A percentile compares a stretch with the other conserved stretches of the same genome.
Conservation (phyloP, 1,140 invertebrate species). For the Acromyrmex heyeri region DNA sequence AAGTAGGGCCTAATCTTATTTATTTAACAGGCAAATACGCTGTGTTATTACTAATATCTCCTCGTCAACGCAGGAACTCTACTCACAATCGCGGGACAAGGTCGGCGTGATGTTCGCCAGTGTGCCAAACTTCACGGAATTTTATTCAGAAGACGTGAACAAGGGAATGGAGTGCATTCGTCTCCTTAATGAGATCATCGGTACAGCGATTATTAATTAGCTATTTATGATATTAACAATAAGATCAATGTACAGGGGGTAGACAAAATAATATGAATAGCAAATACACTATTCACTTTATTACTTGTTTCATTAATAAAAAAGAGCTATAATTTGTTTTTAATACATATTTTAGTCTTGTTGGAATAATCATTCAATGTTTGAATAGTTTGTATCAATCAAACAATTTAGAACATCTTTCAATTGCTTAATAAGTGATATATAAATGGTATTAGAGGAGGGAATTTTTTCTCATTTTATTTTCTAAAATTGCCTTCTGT, state of each 20-base stretch:
- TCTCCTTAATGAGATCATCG: conserved; percentile 99
- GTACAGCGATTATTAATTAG: conserved; percentile 83
- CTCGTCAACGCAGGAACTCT: conserved; percentile 92
- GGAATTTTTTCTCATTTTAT: too few relatives aligned
- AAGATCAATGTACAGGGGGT: not conserved
- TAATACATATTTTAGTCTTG: too few relatives aligned
- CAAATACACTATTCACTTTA: too few relatives aligned
- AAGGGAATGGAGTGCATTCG: conserved; percentile 99
- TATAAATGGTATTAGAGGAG: too few relatives aligned
- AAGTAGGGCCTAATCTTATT: conserved; percentile 85
- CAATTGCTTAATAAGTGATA: too few relatives aligned
- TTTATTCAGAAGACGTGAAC: conserved; percentile 99
- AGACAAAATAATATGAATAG: too few relatives aligned
- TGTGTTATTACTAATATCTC: not conserved
- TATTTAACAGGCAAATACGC: not conserved
- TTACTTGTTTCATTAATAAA: too few relatives aligned
- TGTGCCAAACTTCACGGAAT: conserved; percentile 99
- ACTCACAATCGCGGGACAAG: conserved; percentile 96
- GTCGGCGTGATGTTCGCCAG: conserved; percentile 99
- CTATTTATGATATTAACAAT: not conserved
- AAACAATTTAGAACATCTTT: too few relatives aligned
- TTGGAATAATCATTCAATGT: too few relatives aligned
- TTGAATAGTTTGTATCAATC: too few relatives aligned
- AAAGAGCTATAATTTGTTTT: too few relatives aligned
- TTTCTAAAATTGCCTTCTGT: too few relatives aligned